These are phyloP conservation scores for Drosophila albomicans DNA, from an alignment of 1,140 invertebrate species.

Conservation along the genomic window DNA sequence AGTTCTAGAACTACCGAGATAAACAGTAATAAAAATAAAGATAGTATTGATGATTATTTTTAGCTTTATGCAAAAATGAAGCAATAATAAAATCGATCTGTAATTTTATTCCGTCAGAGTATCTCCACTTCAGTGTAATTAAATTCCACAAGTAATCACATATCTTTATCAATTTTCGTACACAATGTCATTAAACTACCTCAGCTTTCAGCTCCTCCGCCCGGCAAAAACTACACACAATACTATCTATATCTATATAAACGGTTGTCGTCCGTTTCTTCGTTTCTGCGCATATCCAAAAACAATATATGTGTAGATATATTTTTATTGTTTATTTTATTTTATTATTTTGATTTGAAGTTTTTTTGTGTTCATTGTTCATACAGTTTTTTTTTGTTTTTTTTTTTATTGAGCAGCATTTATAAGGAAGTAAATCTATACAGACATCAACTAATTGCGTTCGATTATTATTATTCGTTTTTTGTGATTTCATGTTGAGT, in stretches of 20 bases:
- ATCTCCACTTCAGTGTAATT: neutral
- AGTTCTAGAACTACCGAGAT: no score
- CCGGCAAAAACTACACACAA: neutral
- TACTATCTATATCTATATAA: neutral
- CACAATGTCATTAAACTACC: constrained; percentile 1
- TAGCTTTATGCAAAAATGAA: no score
- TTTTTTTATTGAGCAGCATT: constrained; percentile 20
- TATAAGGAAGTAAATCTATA: constrained; percentile 43
- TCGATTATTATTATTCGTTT: constrained; percentile 18
- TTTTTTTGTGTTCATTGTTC: constrained; percentile 18
- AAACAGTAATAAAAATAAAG: no score
- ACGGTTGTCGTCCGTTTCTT: neutral
- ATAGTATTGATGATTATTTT: no score
- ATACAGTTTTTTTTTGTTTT: neutral
- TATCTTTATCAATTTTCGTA: neutral
- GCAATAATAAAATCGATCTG: no score
- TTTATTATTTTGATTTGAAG: constrained; percentile 20
- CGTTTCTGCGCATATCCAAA: constrained; percentile 1
- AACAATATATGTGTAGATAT: constrained; percentile 5
- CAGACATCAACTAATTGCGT: constrained; percentile 32
- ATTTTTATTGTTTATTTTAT: constrained; percentile 18
- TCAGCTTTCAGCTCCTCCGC: neutral
- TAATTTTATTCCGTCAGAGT: neutral
- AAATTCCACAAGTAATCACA: neutral
- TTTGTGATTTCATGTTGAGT: neutral